phyloP scores from a whole-genome alignment of 2,113 vertebrate species.

The Dasypus novemcinctus region DNA sequence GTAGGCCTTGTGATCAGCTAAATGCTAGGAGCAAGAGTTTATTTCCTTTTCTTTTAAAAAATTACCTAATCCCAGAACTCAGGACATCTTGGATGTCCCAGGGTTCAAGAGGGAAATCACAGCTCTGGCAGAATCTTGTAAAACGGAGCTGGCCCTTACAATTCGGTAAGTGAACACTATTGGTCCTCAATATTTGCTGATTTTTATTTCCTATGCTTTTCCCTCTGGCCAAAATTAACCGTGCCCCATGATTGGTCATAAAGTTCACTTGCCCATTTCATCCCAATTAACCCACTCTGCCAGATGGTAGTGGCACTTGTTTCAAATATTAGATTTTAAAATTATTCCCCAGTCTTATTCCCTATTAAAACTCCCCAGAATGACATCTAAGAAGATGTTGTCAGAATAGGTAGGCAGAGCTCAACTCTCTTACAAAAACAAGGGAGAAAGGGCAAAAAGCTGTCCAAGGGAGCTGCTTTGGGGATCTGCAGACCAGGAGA shows the following conservation, averaged over 20 bases:
- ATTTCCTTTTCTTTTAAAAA: not conserved
- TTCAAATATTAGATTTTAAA: not conserved
- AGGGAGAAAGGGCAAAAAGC: too few species aligned
- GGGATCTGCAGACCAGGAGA: too few species aligned
- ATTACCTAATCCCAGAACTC: not conserved
- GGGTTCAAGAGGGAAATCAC: not conserved
- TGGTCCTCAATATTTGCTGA: not conserved
- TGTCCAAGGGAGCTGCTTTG: too few species aligned
- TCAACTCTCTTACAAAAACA: too few species aligned
- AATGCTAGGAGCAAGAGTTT: not conserved
- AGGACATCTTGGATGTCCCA: not conserved
- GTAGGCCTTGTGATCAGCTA: not conserved
- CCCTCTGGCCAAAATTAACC: not conserved
- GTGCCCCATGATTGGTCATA: not conserved
- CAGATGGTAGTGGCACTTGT: not conserved
- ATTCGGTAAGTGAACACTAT: not conserved
- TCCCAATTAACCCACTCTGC: not conserved
- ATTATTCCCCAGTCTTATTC: not conserved
- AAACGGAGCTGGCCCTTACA: not conserved
- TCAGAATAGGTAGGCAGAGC: too few species aligned
- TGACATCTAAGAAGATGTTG: too few species aligned
- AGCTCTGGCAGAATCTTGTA: too few species aligned
- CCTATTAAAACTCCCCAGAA: not conserved
- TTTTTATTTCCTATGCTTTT: not conserved
- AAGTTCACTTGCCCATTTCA: not conserved